A percentile compares a stretch with the other conserved stretches of the same genome.
Conservation (phyloP, 2,113 vertebrate genomes). For the Pelecanoides urinatrix region DNA sequence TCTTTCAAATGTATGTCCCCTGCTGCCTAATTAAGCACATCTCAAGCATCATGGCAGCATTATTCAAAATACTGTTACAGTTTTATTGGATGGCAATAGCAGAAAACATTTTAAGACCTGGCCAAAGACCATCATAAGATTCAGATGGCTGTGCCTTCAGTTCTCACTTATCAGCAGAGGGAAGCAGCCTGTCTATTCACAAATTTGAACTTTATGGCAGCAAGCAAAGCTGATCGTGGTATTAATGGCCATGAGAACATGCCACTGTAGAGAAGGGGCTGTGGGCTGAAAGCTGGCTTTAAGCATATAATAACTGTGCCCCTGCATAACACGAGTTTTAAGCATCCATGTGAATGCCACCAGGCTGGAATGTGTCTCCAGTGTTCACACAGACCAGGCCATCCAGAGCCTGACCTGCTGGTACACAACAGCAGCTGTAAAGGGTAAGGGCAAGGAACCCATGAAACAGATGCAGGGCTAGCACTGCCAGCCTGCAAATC, state of each 20-base stretch:
- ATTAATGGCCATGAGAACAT: neutral
- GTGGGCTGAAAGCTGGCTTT: neutral
- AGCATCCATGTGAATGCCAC: neutral
- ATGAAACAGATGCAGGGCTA: neutral
- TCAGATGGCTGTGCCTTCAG: neutral
- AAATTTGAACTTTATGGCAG: neutral
- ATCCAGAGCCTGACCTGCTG: neutral
- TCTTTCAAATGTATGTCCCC: neutral
- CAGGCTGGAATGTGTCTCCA: neutral
- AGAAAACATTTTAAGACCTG: neutral
- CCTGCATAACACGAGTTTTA: neutral
- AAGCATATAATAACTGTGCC: neutral
- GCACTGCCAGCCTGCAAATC: neutral
- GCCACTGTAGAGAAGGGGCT: neutral
- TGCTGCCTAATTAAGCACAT: neutral
- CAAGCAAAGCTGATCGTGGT: neutral
- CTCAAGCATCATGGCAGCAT: neutral
- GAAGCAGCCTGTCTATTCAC: neutral
- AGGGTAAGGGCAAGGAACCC: neutral
- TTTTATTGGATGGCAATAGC: neutral
- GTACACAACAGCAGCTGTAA: neutral
- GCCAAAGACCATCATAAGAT: neutral
- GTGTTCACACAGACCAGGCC: neutral
- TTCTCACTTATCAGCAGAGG: neutral
- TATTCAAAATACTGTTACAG: neutral